Evolutionary conservation across 1,140 invertebrate species (phyloP).

Genomic region (Drosophila tani): DNA sequence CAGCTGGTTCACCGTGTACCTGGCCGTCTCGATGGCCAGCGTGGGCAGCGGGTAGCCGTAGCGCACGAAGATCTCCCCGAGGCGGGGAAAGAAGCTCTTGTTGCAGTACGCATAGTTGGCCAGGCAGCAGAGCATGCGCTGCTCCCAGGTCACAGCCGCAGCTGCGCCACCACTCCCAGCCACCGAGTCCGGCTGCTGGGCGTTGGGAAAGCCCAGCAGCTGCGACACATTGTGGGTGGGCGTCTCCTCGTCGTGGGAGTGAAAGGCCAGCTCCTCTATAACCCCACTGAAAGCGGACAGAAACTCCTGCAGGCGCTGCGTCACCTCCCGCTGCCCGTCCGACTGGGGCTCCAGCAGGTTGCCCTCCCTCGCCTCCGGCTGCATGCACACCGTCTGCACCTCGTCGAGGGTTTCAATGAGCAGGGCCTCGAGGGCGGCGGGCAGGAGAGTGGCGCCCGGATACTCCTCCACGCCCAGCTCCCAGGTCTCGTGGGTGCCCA

Average conservation of each 20-base stretch:
- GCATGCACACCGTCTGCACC: slow-evolving; percentile 93
- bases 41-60: slow-evolving; percentile 91
- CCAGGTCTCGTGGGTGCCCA: slow-evolving; percentile 95
- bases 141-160: slow-evolving; percentile 89
- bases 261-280: slow-evolving; percentile 88
- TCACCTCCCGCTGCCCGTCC: slow-evolving; percentile 88
- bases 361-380: slow-evolving; percentile 89
- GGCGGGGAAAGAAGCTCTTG: slow-evolving; percentile 89
- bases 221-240: slow-evolving; percentile 88
- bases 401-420: slow-evolving; percentile 93
- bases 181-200: slow-evolving; percentile 84
- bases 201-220: slow-evolving; percentile 87
- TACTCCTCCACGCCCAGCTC: slow-evolving; percentile 91
- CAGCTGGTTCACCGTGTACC: slow-evolving; percentile 87
- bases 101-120: slow-evolving; percentile 96
- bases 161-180: slow-evolving; percentile 32
- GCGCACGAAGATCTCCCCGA: slow-evolving; percentile 88
- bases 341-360: slow-evolving; percentile 87
- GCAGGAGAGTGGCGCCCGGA: slow-evolving; percentile 87
- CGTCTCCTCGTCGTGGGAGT: slow-evolving; percentile 88
- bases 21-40: slow-evolving; percentile 87
- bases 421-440: slow-evolving; percentile 93
- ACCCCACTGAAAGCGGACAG: slow-evolving; percentile 89
- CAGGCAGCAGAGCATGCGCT: slow-evolving; percentile 93
- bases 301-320: slow-evolving; percentile 89